Evolutionary conservation across 2,113 vertebrate genomes (phyloP), one percentile per base, ranked within the genome.

Genomic region (Corythoichthys intestinalis): DNA sequence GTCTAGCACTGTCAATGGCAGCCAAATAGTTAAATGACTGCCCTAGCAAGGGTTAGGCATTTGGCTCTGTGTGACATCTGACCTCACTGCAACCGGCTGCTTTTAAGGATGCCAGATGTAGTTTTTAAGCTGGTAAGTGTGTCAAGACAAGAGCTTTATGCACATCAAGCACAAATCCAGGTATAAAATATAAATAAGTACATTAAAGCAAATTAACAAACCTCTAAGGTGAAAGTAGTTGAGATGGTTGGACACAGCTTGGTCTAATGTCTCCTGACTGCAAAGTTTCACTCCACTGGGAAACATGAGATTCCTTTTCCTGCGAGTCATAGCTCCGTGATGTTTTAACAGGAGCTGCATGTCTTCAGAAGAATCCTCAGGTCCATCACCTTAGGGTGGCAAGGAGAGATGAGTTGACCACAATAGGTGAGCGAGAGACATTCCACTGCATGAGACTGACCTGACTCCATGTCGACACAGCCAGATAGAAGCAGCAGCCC

Each of bases 151-250:
- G 60, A 48, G 54, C 49, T 47, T 35, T 12, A 1, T 15, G 38
- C 28, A 14, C 7, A 28, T 6, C 49, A 53, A 38, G 50, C 15
- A 8, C 17, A 28, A 46, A 61, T 10, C 12, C 37, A 12, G 47
- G 44, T 47, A 28, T 28, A 48, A 54, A 38, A 66, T 10, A 48
- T 9, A 34, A 37, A 20, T 17, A 54, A 17, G 15, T 13, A 37
- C 15, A 39, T 37, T 3, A 20, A 4, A 38, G 15, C 37, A 50
- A 4, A 17, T 9, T 17, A 28, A 20, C 65, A 1, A 89, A 98
- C 96, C 95, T 94, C 96, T 90, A 20, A 96, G 91, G 85, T 92
- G 93, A 70, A 96, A 99, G 86, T 95, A 98, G 37, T 89, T 93
- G 56, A 95, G 86, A 47, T 98, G 95, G 85, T 93, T 95, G 69